phyloP scores from a whole-genome alignment of 1,140 invertebrate species.

The Drosophila gunungcola region DNA sequence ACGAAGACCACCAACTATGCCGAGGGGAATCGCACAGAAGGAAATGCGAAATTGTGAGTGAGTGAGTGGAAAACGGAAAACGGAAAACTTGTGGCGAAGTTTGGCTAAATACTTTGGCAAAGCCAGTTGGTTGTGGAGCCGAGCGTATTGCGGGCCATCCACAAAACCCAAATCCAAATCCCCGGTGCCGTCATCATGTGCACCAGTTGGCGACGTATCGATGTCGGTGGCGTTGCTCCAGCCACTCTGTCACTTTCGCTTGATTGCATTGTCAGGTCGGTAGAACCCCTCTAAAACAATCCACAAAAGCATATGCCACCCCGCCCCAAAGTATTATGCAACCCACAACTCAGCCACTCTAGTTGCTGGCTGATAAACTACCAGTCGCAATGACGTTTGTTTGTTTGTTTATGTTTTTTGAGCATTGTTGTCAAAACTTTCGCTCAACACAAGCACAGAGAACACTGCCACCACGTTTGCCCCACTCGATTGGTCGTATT shows the following conservation, averaged over 20 bases:
- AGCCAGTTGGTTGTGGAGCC: conserved; percentile 28
- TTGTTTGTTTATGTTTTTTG: conserved; percentile 79
- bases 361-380: conserved; percentile 52
- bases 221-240: conserved; percentile 41
- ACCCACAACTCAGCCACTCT: conserved; percentile 6
- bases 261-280: conserved; percentile 64
- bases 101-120: conserved; percentile 45
- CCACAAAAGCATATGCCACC: background rate
- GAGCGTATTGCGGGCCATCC: conserved; percentile 3
- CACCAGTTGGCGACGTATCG: conserved; percentile 53
- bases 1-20: conserved; percentile 46
- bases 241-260: conserved; percentile 58
- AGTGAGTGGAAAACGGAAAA: background rate
- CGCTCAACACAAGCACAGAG: conserved; percentile 8
- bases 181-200: conserved; percentile 35
- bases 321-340: background rate
- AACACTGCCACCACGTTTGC: background rate
- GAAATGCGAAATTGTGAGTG: conserved; percentile 22
- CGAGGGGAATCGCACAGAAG: conserved; percentile 26
- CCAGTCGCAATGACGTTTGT: conserved; percentile 62
- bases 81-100: conserved; percentile 44
- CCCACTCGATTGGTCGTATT: conserved; percentile 47
- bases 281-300: background rate
- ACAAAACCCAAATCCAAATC: conserved; percentile 13
- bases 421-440: conserved; percentile 74